Base-by-base conservation (phyloP, 2,888 invertebrate genomes). In the Cataglyphis albicans region DNA sequence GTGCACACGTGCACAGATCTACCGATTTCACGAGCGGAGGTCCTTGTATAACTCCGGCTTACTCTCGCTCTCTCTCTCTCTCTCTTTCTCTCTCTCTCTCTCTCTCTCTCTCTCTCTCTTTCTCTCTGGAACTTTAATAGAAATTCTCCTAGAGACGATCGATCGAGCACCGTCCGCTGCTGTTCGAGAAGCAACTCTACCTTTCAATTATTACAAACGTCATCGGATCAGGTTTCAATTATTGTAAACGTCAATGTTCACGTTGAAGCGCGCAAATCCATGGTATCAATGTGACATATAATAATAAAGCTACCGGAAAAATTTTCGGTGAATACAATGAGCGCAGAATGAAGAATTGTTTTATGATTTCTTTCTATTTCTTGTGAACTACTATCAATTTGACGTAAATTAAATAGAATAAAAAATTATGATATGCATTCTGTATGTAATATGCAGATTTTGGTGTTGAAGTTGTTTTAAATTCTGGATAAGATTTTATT, bases 121-220 rank as follows among this genome's bases (percentile, higher is more conserved):
- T 32, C 32, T 32, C 32, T 32, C 57, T 57, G 70, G 64, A 75
- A 82, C 74, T 82, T 84, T 84, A 84, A 84, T 84, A 72, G 84
- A 63, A 84, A 84, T 74, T 81, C 74, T 74, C 81, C 41, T 61
- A 52, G 48, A 73, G 63, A 74, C 74, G 64, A 84, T 68, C 81
- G 81, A 84, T 84, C 57, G 64, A 32, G 25, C 48, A 70, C 38
- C 75, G 64, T 64, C 44, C 57, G 32, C n/a, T 25, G 32, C n/a
- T 74, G 55, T 67, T 44, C 59, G 65, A 61, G 57, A 61, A 83
- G 63, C 41, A 81, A 81, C 74, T 84, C 68, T 55, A 81, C 55
- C 75, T 82, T 84, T 82, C 82, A 82, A 84, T 82, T 82, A 84
- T 82, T 82, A 74, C 68, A 57, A 70, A 81, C 38, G 83, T 81